Base-by-base conservation (phyloP, 2,888 invertebrate species). In the Morpho helenor region DNA sequence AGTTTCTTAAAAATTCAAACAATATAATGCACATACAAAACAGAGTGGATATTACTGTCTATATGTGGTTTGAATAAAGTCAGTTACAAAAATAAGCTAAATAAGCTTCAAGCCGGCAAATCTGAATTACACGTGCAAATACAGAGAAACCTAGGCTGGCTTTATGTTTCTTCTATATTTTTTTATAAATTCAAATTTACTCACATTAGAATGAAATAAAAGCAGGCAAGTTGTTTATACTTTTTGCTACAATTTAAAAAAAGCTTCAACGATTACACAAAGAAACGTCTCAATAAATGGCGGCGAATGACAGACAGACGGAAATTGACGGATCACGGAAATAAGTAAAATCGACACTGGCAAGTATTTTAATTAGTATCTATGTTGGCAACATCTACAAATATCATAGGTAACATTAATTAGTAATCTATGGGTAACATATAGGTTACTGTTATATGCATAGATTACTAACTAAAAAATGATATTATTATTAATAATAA, bases 231-330 rank as follows among this genome's bases (percentile, higher is more conserved):
- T 9, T 49, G 39, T 56, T 54, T 49, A 46, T 46, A 59, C 10
- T 56, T 41, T 61, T 51, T 53, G 31, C 46, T 40, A 43, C n/a
- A n/a, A 55, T 53, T 53, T 57, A 23, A 49, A 59, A 61, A 59
- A 56, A 57, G 42, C 8, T 61, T 41, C 9, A 16, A 53, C 22
- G 22, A 48, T 16, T 22, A 59, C 57, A 63, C 60, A 66, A 64
- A 66, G 61, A 66, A 59, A 56, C 57, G 51, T 47, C 49, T 57
- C 31, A 40, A 59, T 41, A 51, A 62, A 61, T 65, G 64, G 64
- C 63, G 60, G 63, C 59, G 61, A 58, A 52, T 60, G 52, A 63
- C 63, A 56, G 55, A 65, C 56, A 54, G 44, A 53, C 7, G 16
- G 9, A 46, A 8, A 40, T 31, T 7, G 39, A 39, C 10, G 8